Evolutionary conservation across 1,140 invertebrate species (phyloP).

Genomic region (Coenobita brevimanus): DNA sequence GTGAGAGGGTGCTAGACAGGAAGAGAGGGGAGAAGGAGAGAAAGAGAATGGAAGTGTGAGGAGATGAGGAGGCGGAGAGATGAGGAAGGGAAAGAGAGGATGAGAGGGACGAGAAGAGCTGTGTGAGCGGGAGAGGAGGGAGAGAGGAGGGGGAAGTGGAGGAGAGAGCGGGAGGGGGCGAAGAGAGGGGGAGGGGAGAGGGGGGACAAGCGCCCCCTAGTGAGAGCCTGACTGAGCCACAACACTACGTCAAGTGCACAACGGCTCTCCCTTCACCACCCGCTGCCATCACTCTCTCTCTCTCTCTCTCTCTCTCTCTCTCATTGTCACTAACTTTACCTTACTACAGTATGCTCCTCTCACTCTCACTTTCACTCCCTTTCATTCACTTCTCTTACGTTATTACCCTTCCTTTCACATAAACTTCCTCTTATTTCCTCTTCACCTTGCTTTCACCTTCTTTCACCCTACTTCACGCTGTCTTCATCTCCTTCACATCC

Average conservation of each 20-base stretch:
- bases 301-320: not conserved
- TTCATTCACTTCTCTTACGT: not conserved
- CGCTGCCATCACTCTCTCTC: not conserved
- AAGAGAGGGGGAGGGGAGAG: not conserved
- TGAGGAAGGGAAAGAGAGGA: not conserved
- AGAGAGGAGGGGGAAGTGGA: not conserved
- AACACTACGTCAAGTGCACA: not conserved
- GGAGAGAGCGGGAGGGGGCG: not conserved
- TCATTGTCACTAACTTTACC: not conserved
- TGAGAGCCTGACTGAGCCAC: not conserved
- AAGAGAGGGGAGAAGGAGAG: not conserved
- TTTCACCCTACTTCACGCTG: not conserved
- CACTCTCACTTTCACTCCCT: not conserved
- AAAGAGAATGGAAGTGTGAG: not conserved
- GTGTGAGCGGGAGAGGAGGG: not conserved
- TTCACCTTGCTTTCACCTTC: not conserved
- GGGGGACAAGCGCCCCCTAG: not conserved
- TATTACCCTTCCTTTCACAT: not conserved
- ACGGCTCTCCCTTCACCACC: not conserved
- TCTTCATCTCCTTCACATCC: not conserved
- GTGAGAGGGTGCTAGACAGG: not conserved
- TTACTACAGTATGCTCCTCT: not conserved
- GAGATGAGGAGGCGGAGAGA: not conserved
- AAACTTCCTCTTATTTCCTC: not conserved
- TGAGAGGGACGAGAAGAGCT: not conserved